A percentile compares a stretch with the other conserved stretches of the same genome.
Evolutionary conservation across 2,113 vertebrate species (phyloP).

Genomic region (Spheniscus mendiculus): DNA sequence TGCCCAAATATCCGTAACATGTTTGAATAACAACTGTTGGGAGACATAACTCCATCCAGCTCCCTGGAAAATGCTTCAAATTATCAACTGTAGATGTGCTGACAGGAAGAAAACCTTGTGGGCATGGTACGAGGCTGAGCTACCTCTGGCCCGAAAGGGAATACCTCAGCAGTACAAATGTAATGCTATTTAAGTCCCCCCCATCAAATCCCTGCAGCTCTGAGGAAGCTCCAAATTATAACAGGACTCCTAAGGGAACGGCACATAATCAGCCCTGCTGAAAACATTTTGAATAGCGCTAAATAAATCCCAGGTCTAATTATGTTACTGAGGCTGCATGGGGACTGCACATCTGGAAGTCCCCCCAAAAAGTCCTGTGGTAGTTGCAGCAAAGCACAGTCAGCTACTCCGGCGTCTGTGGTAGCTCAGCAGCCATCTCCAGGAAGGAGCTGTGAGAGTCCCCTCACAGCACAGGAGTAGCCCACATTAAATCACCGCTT

Average conservation of each 20-base stretch:
- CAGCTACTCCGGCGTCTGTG: neutral
- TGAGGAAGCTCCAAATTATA: constrained; percentile 59
- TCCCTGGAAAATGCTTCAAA: constrained; percentile 57
- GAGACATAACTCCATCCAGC: constrained; percentile 36
- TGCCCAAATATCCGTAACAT: constrained; percentile 60
- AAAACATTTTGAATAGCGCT: constrained; percentile 16
- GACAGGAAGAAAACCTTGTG: constrained; percentile 51
- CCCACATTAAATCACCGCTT: constrained; percentile 6
- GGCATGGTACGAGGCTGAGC: constrained; percentile 9
- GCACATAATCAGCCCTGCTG: constrained; percentile 37
- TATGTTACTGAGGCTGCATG: constrained; percentile 5
- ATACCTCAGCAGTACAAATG: constrained; percentile 5
- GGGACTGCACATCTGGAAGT: constrained; percentile 33
- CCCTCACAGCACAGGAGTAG: neutral
- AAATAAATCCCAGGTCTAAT: constrained; percentile 45
- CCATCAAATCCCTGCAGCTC: constrained; percentile 30
- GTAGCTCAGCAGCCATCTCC: neutral
- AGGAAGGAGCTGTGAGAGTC: neutral
- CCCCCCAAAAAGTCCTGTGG: neutral
- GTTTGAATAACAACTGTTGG: constrained; percentile 62
- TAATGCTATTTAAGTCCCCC: constrained; percentile 24
- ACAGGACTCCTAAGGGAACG: neutral
- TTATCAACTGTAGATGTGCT: constrained; percentile 42
- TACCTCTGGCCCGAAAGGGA: constrained; percentile 40
- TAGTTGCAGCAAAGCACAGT: neutral